Evolutionary conservation across 2,888 invertebrate species (phyloP), one percentile per base, ranked within the genome.

Genomic region (Tuberolachnus salignus): DNA sequence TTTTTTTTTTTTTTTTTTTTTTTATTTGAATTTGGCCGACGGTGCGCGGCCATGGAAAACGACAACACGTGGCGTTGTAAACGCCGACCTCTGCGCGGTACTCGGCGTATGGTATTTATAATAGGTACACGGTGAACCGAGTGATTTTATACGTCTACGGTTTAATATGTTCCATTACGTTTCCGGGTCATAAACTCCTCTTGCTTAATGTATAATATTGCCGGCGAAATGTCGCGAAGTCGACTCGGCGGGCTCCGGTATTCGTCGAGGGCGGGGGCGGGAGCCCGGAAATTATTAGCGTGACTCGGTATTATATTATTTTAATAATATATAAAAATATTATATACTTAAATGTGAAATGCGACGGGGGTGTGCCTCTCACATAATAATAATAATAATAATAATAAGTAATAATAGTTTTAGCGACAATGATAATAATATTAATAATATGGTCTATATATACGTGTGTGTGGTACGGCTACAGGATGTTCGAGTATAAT

Each of bases 181-280:
- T 75, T 59, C 21, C 75, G 44, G 67, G 75, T 75, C 57, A 75
- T 75, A 75, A 75, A 75, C 67, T 75, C 67, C n/a, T 66, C n/a
- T 66, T 53, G 46, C 10, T 21, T 53, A 44, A 66, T 34, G 67
- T 34, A 49, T 34, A n/a, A n/a, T n/a, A 34, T 6, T 34, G 59
- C 16, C 59, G n/a, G 19, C 49, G 16, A 57, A 67, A 75, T 75
- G 67, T 49, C 57, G 34, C 14, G 46, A 16, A 75, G 26, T 66
- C 26, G 14, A 74, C 42, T 34, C 34, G 34, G 34, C 34, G 34
- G 34, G 3, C 23, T 26, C 26, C 6, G 26, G 42, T 26, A 26
- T 4, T n/a, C 10, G 14, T 16, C 44, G 2, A 2, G 9, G 42
- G 57, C 10, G n/a, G 23, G 55, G 51, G 26, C 6, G n/a, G n/a